Evolutionary conservation across 2,113 vertebrate genomes (phyloP).

Genomic region (Alethe diademata): DNA sequence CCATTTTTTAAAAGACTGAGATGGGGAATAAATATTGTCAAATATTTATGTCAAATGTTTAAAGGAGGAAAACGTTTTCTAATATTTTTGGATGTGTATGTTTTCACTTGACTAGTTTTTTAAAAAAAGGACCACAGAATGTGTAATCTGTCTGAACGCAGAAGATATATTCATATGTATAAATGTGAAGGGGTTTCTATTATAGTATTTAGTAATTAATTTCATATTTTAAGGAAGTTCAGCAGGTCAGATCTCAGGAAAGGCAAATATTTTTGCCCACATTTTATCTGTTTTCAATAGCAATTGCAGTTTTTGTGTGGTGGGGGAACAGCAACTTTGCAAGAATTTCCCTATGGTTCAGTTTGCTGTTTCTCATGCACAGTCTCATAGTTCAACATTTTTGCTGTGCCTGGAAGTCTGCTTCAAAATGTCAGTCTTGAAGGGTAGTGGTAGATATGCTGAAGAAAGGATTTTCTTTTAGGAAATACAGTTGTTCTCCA

Average conservation of each 20-base stretch:
- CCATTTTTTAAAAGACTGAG: not conserved
- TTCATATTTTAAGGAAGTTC: constrained; percentile 3
- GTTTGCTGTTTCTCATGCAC: not conserved
- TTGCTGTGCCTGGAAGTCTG: not conserved
- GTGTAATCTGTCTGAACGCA: not conserved
- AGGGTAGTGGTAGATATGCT: not conserved
- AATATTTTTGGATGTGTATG: not conserved
- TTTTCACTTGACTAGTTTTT: constrained; percentile 2
- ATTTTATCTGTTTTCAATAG: constrained; percentile 6
- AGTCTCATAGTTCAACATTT: not conserved
- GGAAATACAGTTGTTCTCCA: not conserved
- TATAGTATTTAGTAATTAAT: not conserved
- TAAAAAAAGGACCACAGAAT: constrained; percentile 29
- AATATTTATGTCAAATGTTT: constrained; percentile 10
- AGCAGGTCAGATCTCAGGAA: constrained; percentile 29
- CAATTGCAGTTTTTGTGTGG: not conserved
- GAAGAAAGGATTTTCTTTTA: not conserved
- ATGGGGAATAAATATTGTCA: not conserved
- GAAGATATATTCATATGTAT: not conserved
- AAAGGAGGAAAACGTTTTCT: not conserved
- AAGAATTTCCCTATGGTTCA: not conserved
- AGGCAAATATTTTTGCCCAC: constrained; percentile 10
- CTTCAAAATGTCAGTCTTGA: not conserved
- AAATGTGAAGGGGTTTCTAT: constrained; percentile 25
- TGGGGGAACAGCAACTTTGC: not conserved